Evolutionary conservation across 2,113 vertebrate genomes (phyloP), one percentile per base, ranked within the genome.

Genomic region (Sapajus apella): DNA sequence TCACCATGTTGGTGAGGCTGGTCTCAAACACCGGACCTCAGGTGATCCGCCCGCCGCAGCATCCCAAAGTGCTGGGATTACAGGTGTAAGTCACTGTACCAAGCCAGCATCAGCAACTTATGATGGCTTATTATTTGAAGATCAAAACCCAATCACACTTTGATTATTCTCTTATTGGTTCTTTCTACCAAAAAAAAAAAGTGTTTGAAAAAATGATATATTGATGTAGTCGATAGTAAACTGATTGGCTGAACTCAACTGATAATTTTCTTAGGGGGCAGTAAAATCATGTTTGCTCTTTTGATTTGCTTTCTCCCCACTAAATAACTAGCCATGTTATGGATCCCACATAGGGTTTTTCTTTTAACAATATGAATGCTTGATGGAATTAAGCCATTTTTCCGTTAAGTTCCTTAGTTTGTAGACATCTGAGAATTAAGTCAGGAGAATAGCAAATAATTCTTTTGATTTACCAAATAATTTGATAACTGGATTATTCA

Each of bases 401-500:
- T 45, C 52, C n/a, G 37, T 68, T 68, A 66, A 50, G n/a, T 89
- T 86, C 47, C 87, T 85, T 80, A 21, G 16, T 55, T 76, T 86
- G 32, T 88, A 91, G 64, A 85, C 1, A 82, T 94, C 73, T 95
- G 43, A 95, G 45, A 93, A 84, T 90, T 93, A 73, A 94, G 45
- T 66, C 66, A 64, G 52, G n/a, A 66, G 16, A 16, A 86, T 35
- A 94, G 52, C 47, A 91, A 95, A 55, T 55, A 81, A 77, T 81
- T 76, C 35, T 40, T 85, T 92, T 86, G 52, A 87, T n/a, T 94
- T 86, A 81, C 43, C 64, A 93, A 93, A 87, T 94, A 82, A 95
- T 85, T 43, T 96, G 66, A 50, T 85, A 95, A 58, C 83, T 82
- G 23, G 10, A 91, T 76, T 77, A 91, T 81, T 96, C 8, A 68